Base-by-base conservation (phyloP, 2,797 vertebrate genomes). In the Mallotus villosus region DNA sequence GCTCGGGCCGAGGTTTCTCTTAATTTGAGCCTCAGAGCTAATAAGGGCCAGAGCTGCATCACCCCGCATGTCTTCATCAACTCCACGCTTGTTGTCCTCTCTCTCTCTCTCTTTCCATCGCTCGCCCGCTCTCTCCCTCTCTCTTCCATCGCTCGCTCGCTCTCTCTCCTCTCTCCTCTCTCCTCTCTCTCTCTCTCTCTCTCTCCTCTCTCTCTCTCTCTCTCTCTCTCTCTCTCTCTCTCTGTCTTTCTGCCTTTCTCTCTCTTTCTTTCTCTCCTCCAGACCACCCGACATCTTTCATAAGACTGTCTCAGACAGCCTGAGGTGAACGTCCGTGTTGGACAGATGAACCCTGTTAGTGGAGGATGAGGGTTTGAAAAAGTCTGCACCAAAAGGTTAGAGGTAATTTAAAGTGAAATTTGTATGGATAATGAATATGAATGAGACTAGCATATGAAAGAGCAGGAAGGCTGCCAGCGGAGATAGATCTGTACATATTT, bases 131-230 rank as follows among this genome's bases (percentile, higher is more conserved):
- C 6, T 37, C 2, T 5, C 4, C 34, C 34, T 7, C 34, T 8
- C 58, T 24, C 22, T 5, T 11, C 12, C 34, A 2, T 8, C 34
- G 4, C 34, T 37, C 34, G 1, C 4, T 5, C 34, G 2, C 34
- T 8, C 34, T 37, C 6, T 37, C 2, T 5, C 4, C 34, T 7
- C 34, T 8, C 34, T 37, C 3, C 25, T 24, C 22, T 8, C 16
- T 60, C 22, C 34, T 5, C 4, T 8, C 57, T 59, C 21, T 9
- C 78, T 86, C 75, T 80, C 76, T 60, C 19, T 58, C 63, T 57
- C 75, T 65, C 72, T 60, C 69, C 70, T 64, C 55, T 14, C 67
- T 41, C 75, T 11, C 78, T 82, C 82, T 70, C 82, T 79, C 80
- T 67, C 64, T 17, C 46, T 37, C 22, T 29, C 16, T 67, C 71